Conservation (phyloP, 2,888 invertebrate genomes). For the Amblyteles armatorius region DNA sequence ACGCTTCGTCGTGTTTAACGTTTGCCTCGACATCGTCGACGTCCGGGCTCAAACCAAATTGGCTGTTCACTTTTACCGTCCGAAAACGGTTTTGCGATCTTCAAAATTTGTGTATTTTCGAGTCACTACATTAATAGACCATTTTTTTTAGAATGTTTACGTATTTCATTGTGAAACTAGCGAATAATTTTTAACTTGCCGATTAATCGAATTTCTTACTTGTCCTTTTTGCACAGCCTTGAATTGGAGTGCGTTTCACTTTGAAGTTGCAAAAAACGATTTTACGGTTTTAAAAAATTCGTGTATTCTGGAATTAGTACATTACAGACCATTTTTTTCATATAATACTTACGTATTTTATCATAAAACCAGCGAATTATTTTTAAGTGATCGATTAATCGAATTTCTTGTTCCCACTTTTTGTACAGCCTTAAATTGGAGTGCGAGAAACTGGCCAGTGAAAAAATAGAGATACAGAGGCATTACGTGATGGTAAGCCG, state of each 20-base stretch:
- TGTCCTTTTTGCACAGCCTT: constrained; percentile 85
- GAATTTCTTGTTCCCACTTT: constrained; percentile 59
- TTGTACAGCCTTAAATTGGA: constrained; percentile 91
- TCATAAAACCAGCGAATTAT: background rate
- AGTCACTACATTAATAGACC: too few species aligned
- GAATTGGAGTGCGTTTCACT: constrained; percentile 91
- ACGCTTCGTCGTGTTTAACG: constrained; percentile 40
- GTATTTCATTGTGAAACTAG: background rate
- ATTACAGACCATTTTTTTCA: background rate
- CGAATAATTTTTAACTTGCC: background rate
- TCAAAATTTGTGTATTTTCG: too few species aligned
- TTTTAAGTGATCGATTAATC: constrained; percentile 45
- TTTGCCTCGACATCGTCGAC: constrained; percentile 9
- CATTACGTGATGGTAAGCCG: constrained; percentile 93
- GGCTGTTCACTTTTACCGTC: background rate
- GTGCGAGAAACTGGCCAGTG: constrained; percentile 94
- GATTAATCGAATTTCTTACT: constrained; percentile 63
- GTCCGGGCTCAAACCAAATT: constrained; percentile 22
- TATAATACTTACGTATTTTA: background rate
- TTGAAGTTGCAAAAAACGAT: too few species aligned
- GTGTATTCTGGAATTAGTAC: too few species aligned
- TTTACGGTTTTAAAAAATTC: too few species aligned
- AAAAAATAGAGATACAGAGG: constrained; percentile 95
- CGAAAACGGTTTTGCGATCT: too few species aligned
- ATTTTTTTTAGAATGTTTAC: background rate